phyloP scores from a whole-genome alignment of 1,140 invertebrate species.

The Drosophila triauraria region DNA sequence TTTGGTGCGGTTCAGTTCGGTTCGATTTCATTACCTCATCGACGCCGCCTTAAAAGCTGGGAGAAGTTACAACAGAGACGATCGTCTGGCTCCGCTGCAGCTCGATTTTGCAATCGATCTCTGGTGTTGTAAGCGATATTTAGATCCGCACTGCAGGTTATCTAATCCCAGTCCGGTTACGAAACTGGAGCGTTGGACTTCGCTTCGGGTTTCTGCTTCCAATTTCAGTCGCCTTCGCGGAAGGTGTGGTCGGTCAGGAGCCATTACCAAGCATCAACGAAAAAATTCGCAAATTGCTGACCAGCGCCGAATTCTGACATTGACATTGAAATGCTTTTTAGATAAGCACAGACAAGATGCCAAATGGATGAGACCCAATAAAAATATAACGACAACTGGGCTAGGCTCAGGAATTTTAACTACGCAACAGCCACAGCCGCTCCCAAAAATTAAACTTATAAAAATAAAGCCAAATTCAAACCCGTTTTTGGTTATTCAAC shows the following conservation, averaged over 20 bases:
- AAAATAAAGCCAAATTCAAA: slow-evolving; percentile 41
- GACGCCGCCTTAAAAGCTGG: slow-evolving; percentile 68
- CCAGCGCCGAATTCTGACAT: slow-evolving; percentile 60
- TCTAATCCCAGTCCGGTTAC: slow-evolving; percentile 28
- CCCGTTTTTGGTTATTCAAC: slow-evolving; percentile 77
- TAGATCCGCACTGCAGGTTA: slow-evolving; percentile 51
- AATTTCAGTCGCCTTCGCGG: background rate
- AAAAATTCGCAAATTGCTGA: slow-evolving; percentile 19
- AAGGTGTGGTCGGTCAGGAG: slow-evolving; percentile 33
- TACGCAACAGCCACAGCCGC: slow-evolving; percentile 52
- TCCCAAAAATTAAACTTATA: slow-evolving; percentile 40
- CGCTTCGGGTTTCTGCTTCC: slow-evolving; percentile 16
- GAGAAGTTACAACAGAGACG: slow-evolving; percentile 71
- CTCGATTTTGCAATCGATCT: slow-evolving; percentile 57
- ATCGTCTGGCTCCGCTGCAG: slow-evolving; percentile 62
- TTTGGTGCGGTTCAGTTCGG: slow-evolving; percentile 51
- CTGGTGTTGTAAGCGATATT: slow-evolving; percentile 49
- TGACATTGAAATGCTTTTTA: slow-evolving; percentile 72
- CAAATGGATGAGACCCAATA: slow-evolving; percentile 38
- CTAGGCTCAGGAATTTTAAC: slow-evolving; percentile 56
- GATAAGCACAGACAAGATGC: slow-evolving; percentile 30
- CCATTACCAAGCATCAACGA: too few species aligned
- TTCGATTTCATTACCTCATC: slow-evolving; percentile 80
- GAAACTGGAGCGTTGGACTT: slow-evolving; percentile 22
- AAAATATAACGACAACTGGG: slow-evolving; percentile 6